Conservation (phyloP, 2,113 vertebrate species). For the Phylloscopus trochilus region DNA sequence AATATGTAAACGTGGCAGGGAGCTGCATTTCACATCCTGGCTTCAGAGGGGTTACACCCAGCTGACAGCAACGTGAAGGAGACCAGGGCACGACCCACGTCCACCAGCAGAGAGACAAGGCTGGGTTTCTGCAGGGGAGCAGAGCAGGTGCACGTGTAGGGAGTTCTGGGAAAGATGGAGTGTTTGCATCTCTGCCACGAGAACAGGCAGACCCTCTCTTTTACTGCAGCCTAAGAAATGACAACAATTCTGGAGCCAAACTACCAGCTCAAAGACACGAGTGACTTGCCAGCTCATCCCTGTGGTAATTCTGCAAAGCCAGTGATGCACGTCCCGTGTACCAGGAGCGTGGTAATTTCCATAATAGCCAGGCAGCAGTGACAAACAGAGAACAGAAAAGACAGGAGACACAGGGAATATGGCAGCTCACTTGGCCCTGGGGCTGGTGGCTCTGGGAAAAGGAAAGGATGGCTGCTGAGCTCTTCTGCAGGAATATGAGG, state of each 20-base stretch:
- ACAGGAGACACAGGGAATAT: neutral
- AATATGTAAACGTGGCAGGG: slow-evolving; percentile 42
- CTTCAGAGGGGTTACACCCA: slow-evolving; percentile 29
- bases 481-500: neutral
- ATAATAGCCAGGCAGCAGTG: neutral
- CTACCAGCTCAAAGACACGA: neutral
- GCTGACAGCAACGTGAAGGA: neutral
- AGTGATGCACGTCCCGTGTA: rapidly evolving
- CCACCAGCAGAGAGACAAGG: neutral
- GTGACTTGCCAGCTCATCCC: neutral
- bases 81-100: neutral
- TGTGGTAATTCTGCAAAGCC: neutral
- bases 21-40: slow-evolving; percentile 8
- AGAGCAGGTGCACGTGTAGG: neutral
- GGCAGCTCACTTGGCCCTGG: neutral
- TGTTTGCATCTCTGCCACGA: neutral
- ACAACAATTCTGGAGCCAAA: neutral
- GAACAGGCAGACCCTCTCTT: neutral
- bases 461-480: neutral
- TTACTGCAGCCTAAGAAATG: neutral
- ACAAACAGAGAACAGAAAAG: neutral
- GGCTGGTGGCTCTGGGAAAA: neutral
- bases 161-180: neutral
- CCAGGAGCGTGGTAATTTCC: neutral
- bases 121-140: neutral